phyloP scores from a whole-genome alignment of 2,888 invertebrate genomes.

The Scaptomyza polygonia region DNA sequence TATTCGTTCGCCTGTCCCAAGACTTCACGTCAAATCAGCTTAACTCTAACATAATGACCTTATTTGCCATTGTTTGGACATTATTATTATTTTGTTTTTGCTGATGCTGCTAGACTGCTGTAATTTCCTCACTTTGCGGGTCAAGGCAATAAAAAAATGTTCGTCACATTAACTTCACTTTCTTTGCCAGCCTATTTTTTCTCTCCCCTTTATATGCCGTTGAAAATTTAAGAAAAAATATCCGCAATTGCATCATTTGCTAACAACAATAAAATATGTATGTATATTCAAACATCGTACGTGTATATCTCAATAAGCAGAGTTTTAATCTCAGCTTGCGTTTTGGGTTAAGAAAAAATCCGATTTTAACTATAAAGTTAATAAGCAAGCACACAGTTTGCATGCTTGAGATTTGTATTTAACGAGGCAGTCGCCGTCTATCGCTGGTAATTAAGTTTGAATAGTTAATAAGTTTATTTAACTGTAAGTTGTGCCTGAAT shows the following conservation, averaged over 20 bases:
- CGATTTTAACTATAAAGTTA: constrained; percentile 52
- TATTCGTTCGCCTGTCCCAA: constrained; percentile 29
- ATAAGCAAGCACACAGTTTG: constrained; percentile 44
- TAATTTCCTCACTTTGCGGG: constrained; percentile 73
- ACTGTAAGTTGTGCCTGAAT: constrained; percentile 65
- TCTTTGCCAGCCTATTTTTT: constrained; percentile 36
- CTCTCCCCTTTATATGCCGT: constrained; percentile 25
- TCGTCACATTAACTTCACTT: constrained; percentile 48
- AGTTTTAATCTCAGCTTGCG: constrained; percentile 36
- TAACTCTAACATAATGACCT: constrained; percentile 77
- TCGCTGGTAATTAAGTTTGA: constrained; percentile 73
- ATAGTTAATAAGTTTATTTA: constrained; percentile 77
- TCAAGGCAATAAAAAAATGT: constrained; percentile 69
- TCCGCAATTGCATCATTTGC: constrained; percentile 50
- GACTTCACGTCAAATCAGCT: constrained; percentile 71
- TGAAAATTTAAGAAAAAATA: constrained; percentile 1
- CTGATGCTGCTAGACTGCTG: constrained; percentile 42
- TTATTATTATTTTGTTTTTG: constrained; percentile 66
- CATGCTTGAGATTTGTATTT: constrained; percentile 57
- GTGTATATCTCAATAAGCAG: constrained; percentile 39
- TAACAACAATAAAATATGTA: constrained; percentile 1
- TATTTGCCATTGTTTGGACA: constrained; percentile 78
- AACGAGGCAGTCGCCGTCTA: constrained; percentile 46
- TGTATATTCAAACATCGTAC: not conserved
- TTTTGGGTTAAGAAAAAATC: constrained; percentile 42